Evolutionary conservation across 2,888 invertebrate species (phyloP), one percentile per base, ranked within the genome.

Genomic region (Athalia cordata): DNA sequence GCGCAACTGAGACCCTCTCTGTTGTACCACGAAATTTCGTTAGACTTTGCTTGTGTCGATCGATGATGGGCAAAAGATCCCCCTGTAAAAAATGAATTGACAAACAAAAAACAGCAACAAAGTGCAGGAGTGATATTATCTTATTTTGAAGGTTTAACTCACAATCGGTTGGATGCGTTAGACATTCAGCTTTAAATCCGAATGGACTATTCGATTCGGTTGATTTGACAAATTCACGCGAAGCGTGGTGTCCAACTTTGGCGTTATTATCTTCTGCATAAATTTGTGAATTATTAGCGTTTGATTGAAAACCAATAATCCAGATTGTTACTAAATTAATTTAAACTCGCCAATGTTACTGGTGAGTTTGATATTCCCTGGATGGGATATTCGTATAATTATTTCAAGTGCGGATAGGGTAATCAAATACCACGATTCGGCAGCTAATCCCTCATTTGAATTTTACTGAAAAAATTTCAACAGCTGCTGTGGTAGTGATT

Each of bases 271-370:
- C 59, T 59, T 59, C 59, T n/a, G 72, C 72, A 59, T 59, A 72
- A 72, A 72, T 72, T 72, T 72, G 59, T 59, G 13, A 72, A 59
- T 59, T 72, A 72, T 72, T 72, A 72, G 45, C 15, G 15, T 59
- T 72, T 72, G 72, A 72, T 72, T 72, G 72, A 72, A 72, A 72
- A 45, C 72, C 72, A 72, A 72, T 72, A 72, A 72, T 72, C 59
- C 57, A 45, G 72, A 59, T 72, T 72, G 72, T 72, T 72, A 57
- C 57, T 72, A 72, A 72, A 72, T 72, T 59, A 59, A 72, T 72
- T 72, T 13, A 59, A 72, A 72, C 59, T 72, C 15, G 9, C 68
- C 68, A 52, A 55, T 29, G 29, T 29, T 55, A 68, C 29, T n/a
- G 55, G 52, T 4, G 68, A 9, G 55, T 43, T 5, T 55, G 68